Evolutionary conservation across 2,888 invertebrate species (phyloP), one percentile per base, ranked within the genome.

Genomic region (Pterostichus niger): DNA sequence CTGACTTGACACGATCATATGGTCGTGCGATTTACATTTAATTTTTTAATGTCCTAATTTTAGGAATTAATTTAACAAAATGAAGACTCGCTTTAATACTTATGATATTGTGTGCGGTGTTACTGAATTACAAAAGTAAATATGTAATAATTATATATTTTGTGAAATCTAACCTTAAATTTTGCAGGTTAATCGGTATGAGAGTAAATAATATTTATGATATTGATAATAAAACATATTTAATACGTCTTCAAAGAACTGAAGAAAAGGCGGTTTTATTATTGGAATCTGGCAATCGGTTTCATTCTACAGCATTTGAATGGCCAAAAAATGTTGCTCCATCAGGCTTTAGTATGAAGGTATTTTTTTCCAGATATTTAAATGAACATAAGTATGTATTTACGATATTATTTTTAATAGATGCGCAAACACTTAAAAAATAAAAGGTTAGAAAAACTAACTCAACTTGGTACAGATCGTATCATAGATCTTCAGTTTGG

Each of bases 301-400:
- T 99, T 84, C 99, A 99, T 88, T 95, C 95, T 5, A 99, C 99
- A 10, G 95, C 93, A 52, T 99, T 97, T 91, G 99, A 99, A 88
- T 99, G 99, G 99, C 99, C 99, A 0, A 99, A 99, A 91, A 98
- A 98, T 92, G 93, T 95, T 54, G 96, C 96, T 6, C 99, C 97
- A 0, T 98, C 98, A 0, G 97, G 98, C 0, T 99, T 99, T 89
- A 96, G 97, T 85, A 99, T 99, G 99, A 99, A 99, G 92, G 96
- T 96, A 89, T 82, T 61, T 40, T 40, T 40, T 9, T 40, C 7
- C 2, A 40, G 40, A 40, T 40, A 40, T 40, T 7, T 40, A 9
- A 40, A 40, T 40, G 0, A 9, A 40, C 75, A 9, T 64, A 82
- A 46, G 15, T 82, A 56, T 83, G 6, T 61, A 68, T 68, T 40